Percentiles rank a stretch among this genome's conserved stretches.
Evolutionary conservation across 2,888 invertebrate genomes (phyloP).

Genomic region (Watsonalla cultraria): DNA sequence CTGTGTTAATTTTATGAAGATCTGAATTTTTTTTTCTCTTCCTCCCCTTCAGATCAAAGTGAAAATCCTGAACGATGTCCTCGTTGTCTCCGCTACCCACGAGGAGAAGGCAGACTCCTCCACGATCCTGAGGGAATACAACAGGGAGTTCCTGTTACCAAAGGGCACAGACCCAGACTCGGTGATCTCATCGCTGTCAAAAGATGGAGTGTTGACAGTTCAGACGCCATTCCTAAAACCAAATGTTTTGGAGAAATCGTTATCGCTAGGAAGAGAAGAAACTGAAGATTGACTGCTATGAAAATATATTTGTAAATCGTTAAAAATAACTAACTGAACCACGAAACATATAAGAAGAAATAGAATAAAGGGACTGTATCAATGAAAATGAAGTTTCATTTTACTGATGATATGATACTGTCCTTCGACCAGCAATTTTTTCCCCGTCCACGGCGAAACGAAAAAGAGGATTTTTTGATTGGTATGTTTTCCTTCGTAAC

Average conservation of each 20-base stretch:
- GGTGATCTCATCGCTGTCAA: constrained; percentile 92
- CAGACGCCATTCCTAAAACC: constrained; percentile 89
- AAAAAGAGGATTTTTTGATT: too few species aligned
- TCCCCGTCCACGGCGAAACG: too few species aligned
- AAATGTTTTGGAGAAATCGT: neutral
- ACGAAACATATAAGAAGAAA: too few species aligned
- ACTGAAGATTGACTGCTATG: neutral
- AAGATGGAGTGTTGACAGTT: constrained; percentile 95
- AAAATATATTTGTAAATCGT: neutral
- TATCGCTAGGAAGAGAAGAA: neutral
- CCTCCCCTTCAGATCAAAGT: constrained; percentile 35
- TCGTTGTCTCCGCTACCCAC: constrained; percentile 93
- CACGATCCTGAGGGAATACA: constrained; percentile 94
- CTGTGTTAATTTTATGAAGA: too few species aligned
- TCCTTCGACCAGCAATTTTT: too few species aligned
- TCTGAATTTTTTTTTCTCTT: too few species aligned
- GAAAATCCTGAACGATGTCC: constrained; percentile 28
- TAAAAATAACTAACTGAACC: too few species aligned
- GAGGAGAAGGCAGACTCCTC: constrained; percentile 94
- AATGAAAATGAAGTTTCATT: too few species aligned
- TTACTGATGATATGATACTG: too few species aligned
- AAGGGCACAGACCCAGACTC: constrained; percentile 93
- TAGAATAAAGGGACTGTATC: too few species aligned
- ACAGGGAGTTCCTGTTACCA: constrained; percentile 93
- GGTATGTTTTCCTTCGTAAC: too few species aligned